These are phyloP conservation scores for Heterotilapia buettikoferi DNA, from an alignment of 2,113 vertebrate genomes.

Conservation along the genomic window DNA sequence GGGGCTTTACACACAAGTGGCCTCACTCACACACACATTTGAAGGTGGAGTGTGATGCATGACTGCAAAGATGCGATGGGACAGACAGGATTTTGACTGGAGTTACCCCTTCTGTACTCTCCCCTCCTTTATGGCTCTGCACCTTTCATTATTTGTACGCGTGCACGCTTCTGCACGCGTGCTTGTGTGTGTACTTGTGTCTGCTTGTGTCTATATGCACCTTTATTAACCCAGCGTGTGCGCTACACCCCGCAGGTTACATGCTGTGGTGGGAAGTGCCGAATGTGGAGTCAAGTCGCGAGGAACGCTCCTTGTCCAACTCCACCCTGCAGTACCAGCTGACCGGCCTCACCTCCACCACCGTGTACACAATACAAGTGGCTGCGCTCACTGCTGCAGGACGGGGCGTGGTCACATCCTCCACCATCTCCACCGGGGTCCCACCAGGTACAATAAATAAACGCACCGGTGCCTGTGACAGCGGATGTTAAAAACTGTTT, in stretches of 20 bases:
- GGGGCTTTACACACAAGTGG: conserved; percentile 39
- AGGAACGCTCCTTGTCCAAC: conserved; percentile 74
- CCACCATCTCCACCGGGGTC: conserved; percentile 92
- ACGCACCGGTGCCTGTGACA: background rate
- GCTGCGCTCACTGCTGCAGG: conserved; percentile 81
- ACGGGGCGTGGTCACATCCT: conserved; percentile 75
- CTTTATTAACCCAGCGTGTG: conserved; percentile 23
- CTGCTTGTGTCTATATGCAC: background rate
- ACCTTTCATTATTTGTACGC: background rate
- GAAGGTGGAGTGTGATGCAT: conserved; percentile 58
- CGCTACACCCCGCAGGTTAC: conserved; percentile 73
- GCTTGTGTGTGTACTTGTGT: background rate
- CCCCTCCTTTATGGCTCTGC: background rate
- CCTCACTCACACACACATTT: conserved; percentile 10
- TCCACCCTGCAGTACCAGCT: conserved; percentile 84
- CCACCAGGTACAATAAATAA: conserved; percentile 82
- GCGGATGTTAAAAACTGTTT: background rate
- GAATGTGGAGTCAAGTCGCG: conserved; percentile 74
- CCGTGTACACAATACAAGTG: conserved; percentile 86
- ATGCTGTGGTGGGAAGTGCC: conserved; percentile 86
- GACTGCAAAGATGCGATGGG: conserved; percentile 51
- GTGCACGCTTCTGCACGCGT: background rate
- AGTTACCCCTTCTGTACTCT: conserved; percentile 1
- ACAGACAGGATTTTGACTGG: conserved; percentile 40
- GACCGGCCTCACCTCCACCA: conserved; percentile 84